A percentile compares a stretch with the other conserved stretches of the same genome.
These are phyloP conservation scores for Porites divaricata DNA, from an alignment of 92 coral and sea anemone species.

Conservation along the genomic window DNA sequence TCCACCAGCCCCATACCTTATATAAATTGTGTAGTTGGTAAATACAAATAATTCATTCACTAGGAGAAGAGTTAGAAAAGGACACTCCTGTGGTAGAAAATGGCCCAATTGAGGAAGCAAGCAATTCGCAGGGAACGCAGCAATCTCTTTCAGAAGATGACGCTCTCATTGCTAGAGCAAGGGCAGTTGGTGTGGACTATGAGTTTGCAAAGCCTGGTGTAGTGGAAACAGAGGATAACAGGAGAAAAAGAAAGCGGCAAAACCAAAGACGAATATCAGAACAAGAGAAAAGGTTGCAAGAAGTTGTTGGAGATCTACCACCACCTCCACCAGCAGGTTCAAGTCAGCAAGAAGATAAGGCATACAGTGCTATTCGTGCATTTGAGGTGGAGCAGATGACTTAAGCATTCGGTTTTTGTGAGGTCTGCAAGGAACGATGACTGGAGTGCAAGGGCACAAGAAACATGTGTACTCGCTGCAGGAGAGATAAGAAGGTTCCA, in stretches of 20 bases:
- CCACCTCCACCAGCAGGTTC: slow-evolving; percentile 52
- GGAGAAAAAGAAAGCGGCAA: slow-evolving; percentile 17
- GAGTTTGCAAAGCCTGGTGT: slow-evolving; percentile 39
- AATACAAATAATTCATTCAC: background rate
- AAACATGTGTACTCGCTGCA: slow-evolving; percentile 20
- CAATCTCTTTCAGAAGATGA: slow-evolving; percentile 8
- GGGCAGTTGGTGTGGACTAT: slow-evolving; percentile 40
- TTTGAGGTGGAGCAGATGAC: slow-evolving; percentile 56
- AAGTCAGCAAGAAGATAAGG: slow-evolving; percentile 32
- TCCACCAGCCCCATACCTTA: too few relatives aligned
- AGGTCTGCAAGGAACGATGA: slow-evolving; percentile 54
- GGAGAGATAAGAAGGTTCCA: too few relatives aligned
- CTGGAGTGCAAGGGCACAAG: background rate
- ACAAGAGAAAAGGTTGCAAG: slow-evolving; percentile 29
- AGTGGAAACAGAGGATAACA: slow-evolving; percentile 18
- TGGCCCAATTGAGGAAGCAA: background rate
- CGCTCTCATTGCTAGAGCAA: slow-evolving; percentile 9
- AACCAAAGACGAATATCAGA: slow-evolving; percentile 5
- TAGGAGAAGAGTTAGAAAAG: background rate
- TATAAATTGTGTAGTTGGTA: too few relatives aligned
- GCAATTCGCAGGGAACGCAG: background rate
- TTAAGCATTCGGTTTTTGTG: slow-evolving; percentile 38
- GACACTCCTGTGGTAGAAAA: background rate
- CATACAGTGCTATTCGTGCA: slow-evolving; percentile 35
- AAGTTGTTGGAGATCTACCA: slow-evolving; percentile 38